Evolutionary conservation across 2,888 invertebrate species (phyloP).

Genomic region (Xestia xanthographa): DNA sequence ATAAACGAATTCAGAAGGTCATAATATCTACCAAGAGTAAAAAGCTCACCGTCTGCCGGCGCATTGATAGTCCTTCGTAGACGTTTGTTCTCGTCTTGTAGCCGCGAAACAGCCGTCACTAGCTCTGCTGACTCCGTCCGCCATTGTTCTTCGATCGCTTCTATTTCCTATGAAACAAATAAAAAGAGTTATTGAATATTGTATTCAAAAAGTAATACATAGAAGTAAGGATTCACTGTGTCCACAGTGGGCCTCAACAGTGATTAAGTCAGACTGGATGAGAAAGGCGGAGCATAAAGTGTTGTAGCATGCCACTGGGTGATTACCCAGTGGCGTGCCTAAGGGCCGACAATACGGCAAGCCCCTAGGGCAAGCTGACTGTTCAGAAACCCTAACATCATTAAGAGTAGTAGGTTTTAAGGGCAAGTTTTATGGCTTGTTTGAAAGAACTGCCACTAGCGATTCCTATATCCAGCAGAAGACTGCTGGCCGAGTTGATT

Average conservation of each 20-base stretch:
- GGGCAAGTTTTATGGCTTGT: too few species aligned
- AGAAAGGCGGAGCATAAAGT: not conserved
- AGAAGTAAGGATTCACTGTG: not conserved
- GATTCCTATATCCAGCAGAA: not conserved
- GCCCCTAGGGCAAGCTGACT: too few species aligned
- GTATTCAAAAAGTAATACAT: not conserved
- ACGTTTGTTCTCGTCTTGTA: constrained; percentile 98
- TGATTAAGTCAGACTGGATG: not conserved
- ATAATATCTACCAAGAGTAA: not conserved
- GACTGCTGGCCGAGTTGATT: not conserved
- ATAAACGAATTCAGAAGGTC: constrained; percentile 4
- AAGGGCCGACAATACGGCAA: too few species aligned
- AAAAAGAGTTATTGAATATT: not conserved
- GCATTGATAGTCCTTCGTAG: constrained; percentile 90
- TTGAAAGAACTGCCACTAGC: too few species aligned
- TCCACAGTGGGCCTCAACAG: not conserved
- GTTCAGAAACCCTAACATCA: too few species aligned
- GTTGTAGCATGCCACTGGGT: not conserved
- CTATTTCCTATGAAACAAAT: constrained; percentile 94
- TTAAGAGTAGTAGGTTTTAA: too few species aligned
- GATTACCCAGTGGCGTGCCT: not conserved
- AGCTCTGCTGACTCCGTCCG: constrained; percentile 97
- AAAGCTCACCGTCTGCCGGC: constrained; percentile 83
- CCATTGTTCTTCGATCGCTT: constrained; percentile 99
- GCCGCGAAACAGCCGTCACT: constrained; percentile 94